Base-by-base conservation (phyloP, 1,140 invertebrate species). In the Battus philenor region DNA sequence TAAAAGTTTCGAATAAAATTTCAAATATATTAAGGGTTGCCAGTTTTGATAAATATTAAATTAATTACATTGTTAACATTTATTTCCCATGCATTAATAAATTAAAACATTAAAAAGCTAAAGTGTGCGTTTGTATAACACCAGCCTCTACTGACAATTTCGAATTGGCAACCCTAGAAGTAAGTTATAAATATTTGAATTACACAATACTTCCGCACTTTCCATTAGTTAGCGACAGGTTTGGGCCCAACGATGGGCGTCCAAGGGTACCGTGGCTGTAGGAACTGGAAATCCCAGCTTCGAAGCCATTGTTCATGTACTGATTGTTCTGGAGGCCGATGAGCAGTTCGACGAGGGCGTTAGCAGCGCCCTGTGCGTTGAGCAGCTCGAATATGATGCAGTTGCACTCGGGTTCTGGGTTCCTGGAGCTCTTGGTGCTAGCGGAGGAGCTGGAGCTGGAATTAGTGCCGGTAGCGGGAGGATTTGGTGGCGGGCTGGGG, bases 311-410 rank as follows among this genome's bases (percentile, higher is more conserved):
- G 12, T 73, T 80, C 60, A 73, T 68, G 36, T 74, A 80, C 29
- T 81, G 78, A 36, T 82, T 86, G 29, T 86, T 86, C 48, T 87
- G 85, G 2, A 86, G 44, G 0, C 74, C 76, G 17, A 87, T 80
- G 0, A 87, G 52, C 2, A 87, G 52, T 9, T 87, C 85, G 0
- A 87, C 76, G 0, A 87, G 51, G 0, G 85, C 77, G 39, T 87
- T 87, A 0, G 77, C 69, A 0, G 85, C 72, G 45, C 70, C 79
- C 18, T 83, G 73, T 1, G 81, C 78, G 52, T 81, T 84, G 0
- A 87, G 54, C 2, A 87, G 47, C 29, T 86, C 83, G 44, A 80
- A 78, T 9, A 86, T 75, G 9, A 83, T 68, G 51, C 85, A 87
- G 44, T 86, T 80, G 59, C 85, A 87, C 8, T 84, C 78, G 0